Evolutionary conservation across 2,888 invertebrate genomes (phyloP), one percentile per base, ranked within the genome.

Genomic region (Monopis laevigella): DNA sequence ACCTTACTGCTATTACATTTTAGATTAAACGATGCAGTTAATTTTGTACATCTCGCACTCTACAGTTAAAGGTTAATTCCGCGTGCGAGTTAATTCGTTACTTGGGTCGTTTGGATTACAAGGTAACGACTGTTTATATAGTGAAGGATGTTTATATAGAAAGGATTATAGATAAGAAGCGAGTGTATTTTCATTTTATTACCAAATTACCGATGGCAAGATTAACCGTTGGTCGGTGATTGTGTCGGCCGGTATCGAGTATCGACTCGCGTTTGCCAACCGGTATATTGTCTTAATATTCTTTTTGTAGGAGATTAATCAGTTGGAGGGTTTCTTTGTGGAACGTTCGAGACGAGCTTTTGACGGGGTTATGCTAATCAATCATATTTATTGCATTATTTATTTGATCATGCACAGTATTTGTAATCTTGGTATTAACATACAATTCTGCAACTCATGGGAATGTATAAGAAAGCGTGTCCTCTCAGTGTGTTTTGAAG

Each of bases 151-250:
- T 71, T 67, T 71, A 70, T 78, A 72, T 71, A 73, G 66, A 64
- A 34, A 28, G 74, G 78, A 77, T 77, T 67, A 64, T 62, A 70
- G 80, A 80, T 80, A 80, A 77, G 72, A 52, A 48, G 57, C 56
- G 69, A 71, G 61, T 64, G 73, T 75, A 78, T 82, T 81, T 77
- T 78, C 81, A 75, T 81, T 82, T 82, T 82, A 82, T 82, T 81
- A 78, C 80, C 75, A 78, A 81, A 81, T 81, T 81, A 77, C 81
- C 80, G 82, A 82, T 82, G 68, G 65, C 17, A 55, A 66, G 80
- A 80, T 80, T 61, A 62, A 11, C 21, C 36, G 36, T 36, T 50
- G 55, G 51, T 55, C 50, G 56, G 51, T 65, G 77, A 77, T 77
- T 72, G 70, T 65, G 54, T 41, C 46, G 44, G 51, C 45, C 52